Conservation (phyloP, 1,140 invertebrate species). For the Pogonus chalceus region DNA sequence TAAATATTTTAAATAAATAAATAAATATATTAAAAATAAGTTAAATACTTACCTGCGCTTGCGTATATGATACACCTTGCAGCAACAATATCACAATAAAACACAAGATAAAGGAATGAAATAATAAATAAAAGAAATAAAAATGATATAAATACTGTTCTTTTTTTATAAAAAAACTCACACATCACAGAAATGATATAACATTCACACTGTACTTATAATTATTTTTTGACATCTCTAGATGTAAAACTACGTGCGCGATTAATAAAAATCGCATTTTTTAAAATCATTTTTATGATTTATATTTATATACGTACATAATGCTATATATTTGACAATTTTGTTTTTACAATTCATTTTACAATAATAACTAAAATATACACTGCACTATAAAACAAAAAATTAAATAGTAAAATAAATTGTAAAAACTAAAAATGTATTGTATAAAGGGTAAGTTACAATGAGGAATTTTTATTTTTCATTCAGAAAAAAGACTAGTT, state of each 20-base stretch:
- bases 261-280: neutral
- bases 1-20: too few species aligned
- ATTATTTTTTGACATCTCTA: neutral
- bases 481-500: neutral
- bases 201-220: neutral
- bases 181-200: constrained; percentile 3
- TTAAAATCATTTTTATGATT: constrained; percentile 7
- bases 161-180: constrained; percentile 7
- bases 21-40: too few species aligned
- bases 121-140: too few species aligned
- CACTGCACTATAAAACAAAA: neutral
- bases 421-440: constrained; percentile 1
- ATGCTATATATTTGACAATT: neutral
- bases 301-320: constrained; percentile 1
- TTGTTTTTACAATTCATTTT: neutral
- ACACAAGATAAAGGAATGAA: too few species aligned
- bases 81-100: too few species aligned
- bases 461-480: too few species aligned
- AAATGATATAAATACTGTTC: constrained; percentile 5
- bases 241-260: neutral
- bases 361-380: neutral
- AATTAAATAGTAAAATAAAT: neutral
- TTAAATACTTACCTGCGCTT: too few species aligned
- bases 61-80: too few species aligned
- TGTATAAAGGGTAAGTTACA: neutral